These are phyloP conservation scores for Rhynchomys soricoides DNA, from an alignment of 2,113 vertebrate species.

Conservation along the genomic window DNA sequence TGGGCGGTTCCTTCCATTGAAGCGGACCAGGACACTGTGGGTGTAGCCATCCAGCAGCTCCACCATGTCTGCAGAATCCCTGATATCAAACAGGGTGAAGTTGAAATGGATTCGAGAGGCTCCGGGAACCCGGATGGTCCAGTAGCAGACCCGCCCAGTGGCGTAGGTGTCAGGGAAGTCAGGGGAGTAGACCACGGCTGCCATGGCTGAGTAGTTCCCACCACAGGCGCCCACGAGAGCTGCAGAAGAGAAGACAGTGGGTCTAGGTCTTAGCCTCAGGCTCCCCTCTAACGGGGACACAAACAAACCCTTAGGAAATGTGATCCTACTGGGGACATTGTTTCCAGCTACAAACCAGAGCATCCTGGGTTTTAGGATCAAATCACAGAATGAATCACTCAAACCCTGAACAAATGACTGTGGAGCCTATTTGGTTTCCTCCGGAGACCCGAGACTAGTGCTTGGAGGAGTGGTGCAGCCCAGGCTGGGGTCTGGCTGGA, in stretches of 20 bases:
- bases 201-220: slow-evolving; percentile 93
- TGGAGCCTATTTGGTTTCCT: not conserved
- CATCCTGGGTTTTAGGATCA: slow-evolving; percentile 66
- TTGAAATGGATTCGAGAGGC: slow-evolving; percentile 92
- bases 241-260: slow-evolving; percentile 75
- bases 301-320: slow-evolving; percentile 1
- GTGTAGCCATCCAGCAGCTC: slow-evolving; percentile 95
- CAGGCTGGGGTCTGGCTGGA: slow-evolving; percentile 19
- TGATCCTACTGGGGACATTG: not conserved
- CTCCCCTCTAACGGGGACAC: not conserved
- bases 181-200: slow-evolving; percentile 95
- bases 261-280: not conserved
- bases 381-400: slow-evolving; percentile 61
- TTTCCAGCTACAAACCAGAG: slow-evolving; percentile 46
- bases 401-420: slow-evolving; percentile 51
- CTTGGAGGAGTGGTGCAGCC: not conserved
- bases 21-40: slow-evolving; percentile 92
- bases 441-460: slow-evolving; percentile 24
- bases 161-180: slow-evolving; percentile 95
- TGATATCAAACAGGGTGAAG: slow-evolving; percentile 96
- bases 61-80: slow-evolving; percentile 96
- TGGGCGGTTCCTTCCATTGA: slow-evolving; percentile 92
- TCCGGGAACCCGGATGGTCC: slow-evolving; percentile 94
- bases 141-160: slow-evolving; percentile 94
- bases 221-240: slow-evolving; percentile 95